Percentiles rank a stretch among this genome's conserved stretches.
Conservation (phyloP, 1,140 invertebrate genomes). For the Theocolax elegans region DNA sequence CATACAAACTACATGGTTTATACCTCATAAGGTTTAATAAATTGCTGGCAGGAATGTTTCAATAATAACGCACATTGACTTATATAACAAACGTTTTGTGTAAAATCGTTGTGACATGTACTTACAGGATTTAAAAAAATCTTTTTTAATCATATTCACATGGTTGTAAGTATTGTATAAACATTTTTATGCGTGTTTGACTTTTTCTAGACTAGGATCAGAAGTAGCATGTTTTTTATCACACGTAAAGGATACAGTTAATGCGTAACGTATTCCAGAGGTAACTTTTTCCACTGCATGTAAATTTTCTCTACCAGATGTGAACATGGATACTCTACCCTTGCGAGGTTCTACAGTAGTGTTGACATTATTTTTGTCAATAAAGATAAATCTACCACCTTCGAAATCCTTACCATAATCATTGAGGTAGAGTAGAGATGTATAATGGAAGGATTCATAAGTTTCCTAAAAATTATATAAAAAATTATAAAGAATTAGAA, state of each 20-base stretch:
- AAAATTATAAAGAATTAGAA: neutral
- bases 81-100: constrained; percentile 6
- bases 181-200: constrained; percentile 41
- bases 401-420: constrained; percentile 81
- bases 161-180: neutral
- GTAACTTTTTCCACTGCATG: constrained; percentile 86
- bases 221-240: constrained; percentile 73
- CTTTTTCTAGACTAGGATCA: constrained; percentile 65
- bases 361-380: constrained; percentile 77
- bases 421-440: constrained; percentile 82
- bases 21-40: too few species aligned
- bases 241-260: constrained; percentile 90
- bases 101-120: neutral
- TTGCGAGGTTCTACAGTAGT: constrained; percentile 81
- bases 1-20: too few species aligned
- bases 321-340: constrained; percentile 85
- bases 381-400: constrained; percentile 85
- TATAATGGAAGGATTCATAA: constrained; percentile 88
- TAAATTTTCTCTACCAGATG: constrained; percentile 86
- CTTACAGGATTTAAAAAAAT: neutral
- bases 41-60: neutral
- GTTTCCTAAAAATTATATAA: constrained; percentile 73
- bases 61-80: neutral
- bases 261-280: constrained; percentile 79
- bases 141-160: neutral